These are phyloP conservation scores for Nomada goodeniana DNA, from an alignment of 2,888 invertebrate species.

Conservation along the genomic window DNA sequence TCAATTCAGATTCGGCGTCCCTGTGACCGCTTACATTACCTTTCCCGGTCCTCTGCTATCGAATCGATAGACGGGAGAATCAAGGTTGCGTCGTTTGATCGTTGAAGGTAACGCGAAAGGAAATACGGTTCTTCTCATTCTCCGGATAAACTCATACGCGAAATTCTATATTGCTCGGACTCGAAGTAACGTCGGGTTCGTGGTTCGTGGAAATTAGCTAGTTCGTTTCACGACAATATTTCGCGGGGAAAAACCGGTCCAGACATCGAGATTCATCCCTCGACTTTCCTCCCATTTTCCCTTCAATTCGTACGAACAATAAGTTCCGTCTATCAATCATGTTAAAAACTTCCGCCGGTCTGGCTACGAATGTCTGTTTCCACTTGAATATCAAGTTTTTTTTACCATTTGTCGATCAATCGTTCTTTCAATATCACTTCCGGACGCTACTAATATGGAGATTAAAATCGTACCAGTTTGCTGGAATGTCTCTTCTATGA, in stretches of 20 bases:
- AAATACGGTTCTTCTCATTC: neutral
- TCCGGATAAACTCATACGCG: no score
- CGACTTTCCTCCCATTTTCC: conserved; percentile 32
- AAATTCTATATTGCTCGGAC: no score
- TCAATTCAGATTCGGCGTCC: conserved; percentile 37
- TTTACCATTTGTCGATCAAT: neutral
- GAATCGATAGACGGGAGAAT: conserved; percentile 19
- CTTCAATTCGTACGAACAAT: conserved; percentile 50
- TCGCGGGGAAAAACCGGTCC: conserved; percentile 16
- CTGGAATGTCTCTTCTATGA: no score
- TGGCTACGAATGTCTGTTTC: conserved; percentile 47
- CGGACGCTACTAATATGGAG: no score
- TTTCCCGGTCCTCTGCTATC: neutral
- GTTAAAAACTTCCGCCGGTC: conserved; percentile 59
- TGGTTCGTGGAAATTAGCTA: no score
- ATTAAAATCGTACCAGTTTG: no score
- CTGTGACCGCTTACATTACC: conserved; percentile 34
- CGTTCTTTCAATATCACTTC: neutral
- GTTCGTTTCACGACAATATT: conserved; percentile 30
- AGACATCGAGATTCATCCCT: conserved; percentile 36
- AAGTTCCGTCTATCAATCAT: conserved; percentile 54
- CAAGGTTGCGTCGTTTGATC: neutral
- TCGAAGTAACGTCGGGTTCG: no score
- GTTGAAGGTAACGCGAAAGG: neutral
- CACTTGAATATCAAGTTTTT: neutral